phyloP scores from a whole-genome alignment of 1,140 invertebrate species.

The Druon quercuslanigerum region DNA sequence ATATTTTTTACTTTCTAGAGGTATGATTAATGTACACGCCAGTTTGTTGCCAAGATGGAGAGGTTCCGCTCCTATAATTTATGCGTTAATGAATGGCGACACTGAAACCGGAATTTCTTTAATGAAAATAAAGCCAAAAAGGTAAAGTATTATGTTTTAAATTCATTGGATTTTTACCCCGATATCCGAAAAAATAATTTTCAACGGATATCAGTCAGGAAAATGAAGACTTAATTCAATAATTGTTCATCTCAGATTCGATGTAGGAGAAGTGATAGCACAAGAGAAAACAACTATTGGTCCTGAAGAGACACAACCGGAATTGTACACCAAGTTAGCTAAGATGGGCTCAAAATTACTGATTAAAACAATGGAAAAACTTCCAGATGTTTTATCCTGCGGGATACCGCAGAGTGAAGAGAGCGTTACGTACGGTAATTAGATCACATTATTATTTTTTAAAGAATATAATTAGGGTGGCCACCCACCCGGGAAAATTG shows the following conservation, averaged over 20 bases:
- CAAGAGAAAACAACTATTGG: constrained; percentile 80
- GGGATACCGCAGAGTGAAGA: constrained; percentile 78
- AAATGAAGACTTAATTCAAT: too few relatives aligned
- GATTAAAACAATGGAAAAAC: constrained; percentile 78
- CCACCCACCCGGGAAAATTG: too few relatives aligned
- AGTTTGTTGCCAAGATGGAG: constrained; percentile 94
- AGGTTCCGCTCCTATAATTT: constrained; percentile 91
- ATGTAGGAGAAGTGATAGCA: constrained; percentile 88
- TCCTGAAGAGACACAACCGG: constrained; percentile 79
- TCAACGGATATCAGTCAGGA: too few relatives aligned
- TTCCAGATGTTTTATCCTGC: constrained; percentile 78
- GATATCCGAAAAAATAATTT: not conserved
- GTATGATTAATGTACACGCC: constrained; percentile 94
- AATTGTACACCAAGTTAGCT: constrained; percentile 82
- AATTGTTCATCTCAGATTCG: constrained; percentile 79
- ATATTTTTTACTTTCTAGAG: constrained; percentile 78
- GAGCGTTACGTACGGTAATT: constrained; percentile 82
- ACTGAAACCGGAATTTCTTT: constrained; percentile 88
- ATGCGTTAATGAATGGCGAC: constrained; percentile 91
- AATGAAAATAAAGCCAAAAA: constrained; percentile 90
- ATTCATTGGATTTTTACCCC: constrained; percentile 1
- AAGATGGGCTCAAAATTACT: constrained; percentile 83
- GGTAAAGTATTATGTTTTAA: constrained; percentile 70
- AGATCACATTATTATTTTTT: constrained; percentile 24
- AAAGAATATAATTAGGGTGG: not conserved